A percentile compares a stretch with the other conserved stretches of the same genome.
Conservation (phyloP, 2,797 vertebrate species). For the Falco rusticolus region DNA sequence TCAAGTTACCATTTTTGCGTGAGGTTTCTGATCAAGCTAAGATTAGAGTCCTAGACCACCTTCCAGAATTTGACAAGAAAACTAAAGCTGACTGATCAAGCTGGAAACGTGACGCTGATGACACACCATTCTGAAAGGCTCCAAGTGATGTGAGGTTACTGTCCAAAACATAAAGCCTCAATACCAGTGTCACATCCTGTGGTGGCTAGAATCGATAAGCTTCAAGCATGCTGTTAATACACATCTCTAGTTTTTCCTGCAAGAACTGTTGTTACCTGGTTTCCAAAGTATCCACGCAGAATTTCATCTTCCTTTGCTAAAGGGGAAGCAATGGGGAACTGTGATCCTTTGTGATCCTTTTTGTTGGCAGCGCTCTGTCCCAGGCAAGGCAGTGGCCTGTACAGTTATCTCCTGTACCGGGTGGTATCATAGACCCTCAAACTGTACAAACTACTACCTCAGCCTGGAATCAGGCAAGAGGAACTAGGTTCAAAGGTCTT, state of each 20-base stretch:
- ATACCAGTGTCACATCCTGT: background rate
- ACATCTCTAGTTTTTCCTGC: background rate
- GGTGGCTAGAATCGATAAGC: rapidly evolving
- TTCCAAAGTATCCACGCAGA: conserved; percentile 32
- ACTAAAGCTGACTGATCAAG: background rate
- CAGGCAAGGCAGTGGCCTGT: conserved; percentile 99
- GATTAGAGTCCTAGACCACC: background rate
- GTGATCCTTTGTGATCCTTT: background rate
- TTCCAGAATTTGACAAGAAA: background rate
- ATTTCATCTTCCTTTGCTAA: conserved; percentile 38
- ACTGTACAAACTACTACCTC: conserved; percentile 99
- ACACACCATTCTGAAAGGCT: background rate
- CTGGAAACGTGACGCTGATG: background rate
- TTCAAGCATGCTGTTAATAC: background rate
- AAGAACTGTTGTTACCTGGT: conserved; percentile 66
- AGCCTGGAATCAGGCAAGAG: conserved; percentile 88
- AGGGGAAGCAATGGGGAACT: background rate
- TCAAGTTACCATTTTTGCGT: background rate
- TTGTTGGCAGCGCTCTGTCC: conserved; percentile 80
- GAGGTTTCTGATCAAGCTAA: background rate
- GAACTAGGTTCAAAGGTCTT: conserved; percentile 13
- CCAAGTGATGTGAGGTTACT: background rate
- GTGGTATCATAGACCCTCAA: conserved; percentile 99
- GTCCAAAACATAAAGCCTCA: background rate
- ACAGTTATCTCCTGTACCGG: conserved; percentile 99